phyloP scores from a whole-genome alignment of 1,140 invertebrate genomes.

The Saccostrea glomerata region DNA sequence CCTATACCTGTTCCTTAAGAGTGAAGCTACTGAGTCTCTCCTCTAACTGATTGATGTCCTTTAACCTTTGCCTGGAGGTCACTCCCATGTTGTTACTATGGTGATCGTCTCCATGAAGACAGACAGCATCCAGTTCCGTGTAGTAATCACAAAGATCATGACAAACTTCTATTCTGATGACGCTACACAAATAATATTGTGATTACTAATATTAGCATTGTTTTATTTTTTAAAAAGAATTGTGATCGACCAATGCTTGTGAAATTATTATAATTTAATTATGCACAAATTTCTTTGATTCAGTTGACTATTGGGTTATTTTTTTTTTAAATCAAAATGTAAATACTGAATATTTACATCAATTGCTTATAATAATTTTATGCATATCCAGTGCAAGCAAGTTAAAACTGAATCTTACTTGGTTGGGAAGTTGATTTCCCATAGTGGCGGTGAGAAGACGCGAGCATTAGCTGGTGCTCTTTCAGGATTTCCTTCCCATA shows the following conservation, averaged over 20 bases:
- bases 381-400: too few relatives aligned
- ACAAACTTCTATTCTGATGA: constrained; percentile 90
- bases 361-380: too few relatives aligned
- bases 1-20: not conserved
- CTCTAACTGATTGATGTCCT: not conserved
- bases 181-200: constrained; percentile 74
- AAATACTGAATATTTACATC: too few relatives aligned
- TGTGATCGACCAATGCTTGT: too few relatives aligned
- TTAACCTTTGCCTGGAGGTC: not conserved
- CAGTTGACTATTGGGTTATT: too few relatives aligned
- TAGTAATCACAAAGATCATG: constrained; percentile 90
- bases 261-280: too few relatives aligned
- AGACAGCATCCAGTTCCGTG: constrained; percentile 91
- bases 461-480: constrained; percentile 83
- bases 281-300: too few relatives aligned
- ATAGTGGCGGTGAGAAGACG: constrained; percentile 83
- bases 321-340: too few relatives aligned
- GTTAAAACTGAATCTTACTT: not conserved
- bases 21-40: not conserved
- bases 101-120: constrained; percentile 82
- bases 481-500: constrained; percentile 88
- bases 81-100: not conserved
- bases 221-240: too few relatives aligned
- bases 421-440: not conserved
- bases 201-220: too few relatives aligned